Base-by-base conservation (phyloP, 2,113 vertebrate species). In the Thunnus maccoyii region DNA sequence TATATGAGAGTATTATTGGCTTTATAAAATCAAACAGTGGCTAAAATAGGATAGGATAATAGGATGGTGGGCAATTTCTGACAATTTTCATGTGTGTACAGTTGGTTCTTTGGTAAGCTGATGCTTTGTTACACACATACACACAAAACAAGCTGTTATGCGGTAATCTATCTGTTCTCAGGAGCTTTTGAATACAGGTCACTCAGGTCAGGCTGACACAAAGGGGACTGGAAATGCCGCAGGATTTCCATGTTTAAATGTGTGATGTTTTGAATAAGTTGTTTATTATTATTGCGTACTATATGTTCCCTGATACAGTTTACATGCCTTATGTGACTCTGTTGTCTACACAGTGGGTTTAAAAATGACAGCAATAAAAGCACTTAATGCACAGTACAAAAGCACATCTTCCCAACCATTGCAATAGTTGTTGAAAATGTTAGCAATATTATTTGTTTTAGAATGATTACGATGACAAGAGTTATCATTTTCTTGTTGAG, bases 141-240 rank as follows among this genome's bases (percentile, higher is more conserved):
- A 62, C 55, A 36, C 32, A 47, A 61, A 63, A 36, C 32, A 47
- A 61, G 57, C 20, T 50, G 20, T 30, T 52, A 3, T 47, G 9
- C 10, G 67, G 58, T 58, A 10, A 58, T 68, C 11, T 48, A 7
- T 20, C 47, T 51, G n/a, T 41, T 68, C 56, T 58, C 1, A 4
- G 16, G 15, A 58, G 22, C 9, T 15, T 78, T 63, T 74, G 13
- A 56, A 50, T 58, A 17, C 25, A 63, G 47, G 22, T 56, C 20
- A 54, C 22, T 56, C 25, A 50, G 61, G 58, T 60, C 30, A 61
- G 9, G 41, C 30, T 36, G 46, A 17, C 48, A 86, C 27, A 11
- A 27, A 64, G 13, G 20, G 13, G 3, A 44, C 22, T 14, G 1
- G 17, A 65, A 41, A 69, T 27, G n/a, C 3, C 1, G 22, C 36